These are phyloP conservation scores for Anthonomus grandis DNA, from an alignment of 1,140 invertebrate species.

Conservation along the genomic window DNA sequence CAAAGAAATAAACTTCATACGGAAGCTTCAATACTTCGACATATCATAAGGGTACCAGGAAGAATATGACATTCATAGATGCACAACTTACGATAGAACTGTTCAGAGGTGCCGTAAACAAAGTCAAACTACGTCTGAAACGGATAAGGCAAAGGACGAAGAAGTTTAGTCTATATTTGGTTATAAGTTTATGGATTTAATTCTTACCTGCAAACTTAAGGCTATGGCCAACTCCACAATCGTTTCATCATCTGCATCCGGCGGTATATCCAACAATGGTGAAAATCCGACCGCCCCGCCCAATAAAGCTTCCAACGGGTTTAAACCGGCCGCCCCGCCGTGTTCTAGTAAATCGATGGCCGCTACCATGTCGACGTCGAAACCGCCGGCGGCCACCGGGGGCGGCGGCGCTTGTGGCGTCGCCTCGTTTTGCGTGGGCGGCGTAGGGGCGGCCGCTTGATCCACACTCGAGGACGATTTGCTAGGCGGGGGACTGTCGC, in stretches of 20 bases:
- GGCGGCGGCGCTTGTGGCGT: neutral
- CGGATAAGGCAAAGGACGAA: too few species aligned
- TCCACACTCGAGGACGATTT: neutral
- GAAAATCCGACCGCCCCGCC: conserved; percentile 56
- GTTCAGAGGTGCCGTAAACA: too few species aligned
- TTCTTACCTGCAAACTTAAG: conserved; percentile 82
- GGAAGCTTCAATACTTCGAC: too few species aligned
- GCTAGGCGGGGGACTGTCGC: conserved; percentile 56
- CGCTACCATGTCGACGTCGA: conserved; percentile 57
- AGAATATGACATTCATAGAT: too few species aligned
- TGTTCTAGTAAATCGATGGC: conserved; percentile 38
- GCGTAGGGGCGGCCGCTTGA: neutral
- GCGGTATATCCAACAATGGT: conserved; percentile 80
- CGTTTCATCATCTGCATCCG: conserved; percentile 91
- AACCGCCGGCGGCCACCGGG: conserved; percentile 25
- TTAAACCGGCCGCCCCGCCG: conserved; percentile 36
- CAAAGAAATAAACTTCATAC: too few species aligned
- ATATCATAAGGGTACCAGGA: too few species aligned
- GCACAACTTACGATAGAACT: too few species aligned
- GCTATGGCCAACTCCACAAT: conserved; percentile 96
- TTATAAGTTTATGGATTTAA: too few species aligned
- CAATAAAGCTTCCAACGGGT: conserved; percentile 67
- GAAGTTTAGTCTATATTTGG: too few species aligned
- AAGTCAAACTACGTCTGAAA: too few species aligned
- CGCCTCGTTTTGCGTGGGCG: conserved; percentile 8